Base-by-base conservation (phyloP, 2,113 vertebrate species). In the Lota lota region DNA sequence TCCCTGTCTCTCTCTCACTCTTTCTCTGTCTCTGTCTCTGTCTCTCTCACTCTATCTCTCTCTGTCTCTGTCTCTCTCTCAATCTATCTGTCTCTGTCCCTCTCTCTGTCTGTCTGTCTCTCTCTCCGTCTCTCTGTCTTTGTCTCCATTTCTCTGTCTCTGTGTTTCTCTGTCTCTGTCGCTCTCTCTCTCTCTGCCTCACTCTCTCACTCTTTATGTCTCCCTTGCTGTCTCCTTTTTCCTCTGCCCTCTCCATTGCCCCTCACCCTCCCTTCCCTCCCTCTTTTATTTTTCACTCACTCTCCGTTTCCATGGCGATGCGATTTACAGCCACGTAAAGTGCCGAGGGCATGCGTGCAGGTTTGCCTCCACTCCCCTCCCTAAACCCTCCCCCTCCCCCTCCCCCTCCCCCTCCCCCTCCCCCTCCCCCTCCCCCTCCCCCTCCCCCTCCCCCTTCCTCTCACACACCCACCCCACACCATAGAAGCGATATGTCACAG, bases 281-380 rank as follows among this genome's bases (percentile, higher is more conserved):
- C 19, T 68, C 54, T 51, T 54, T 22, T 22, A 60, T 47, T 53
- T 79, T 79, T 68, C 76, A 78, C 85, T 80, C 83, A 73, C 21
- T 11, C 58, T 74, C 87, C 72, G 90, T 91, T 89, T 81, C 89
- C 87, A 91, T 90, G 87, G 89, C 81, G 87, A 91, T 80, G 68
- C 76, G 70, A 75, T 88, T 88, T 83, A 70, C 71, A 71, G 85
- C 77, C 87, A 88, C 81, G 82, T 83, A 77, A 47, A 47, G 40
- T 11, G 40, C 40, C 40, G 40, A 47, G 40, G 40, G 40, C 40
- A 47, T 14, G 12, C 7, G 40, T 47, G 40, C 40, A 47, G 40
- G 40, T 47, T 47, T 47, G 40, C 40, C 12, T 14, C 12, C 7
- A 8, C 40, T 47, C 40, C 2, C 10, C 40, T 47, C 10, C 40